phyloP scores from a whole-genome alignment of 2,797 vertebrate genomes.

The Sardinella longiceps region DNA sequence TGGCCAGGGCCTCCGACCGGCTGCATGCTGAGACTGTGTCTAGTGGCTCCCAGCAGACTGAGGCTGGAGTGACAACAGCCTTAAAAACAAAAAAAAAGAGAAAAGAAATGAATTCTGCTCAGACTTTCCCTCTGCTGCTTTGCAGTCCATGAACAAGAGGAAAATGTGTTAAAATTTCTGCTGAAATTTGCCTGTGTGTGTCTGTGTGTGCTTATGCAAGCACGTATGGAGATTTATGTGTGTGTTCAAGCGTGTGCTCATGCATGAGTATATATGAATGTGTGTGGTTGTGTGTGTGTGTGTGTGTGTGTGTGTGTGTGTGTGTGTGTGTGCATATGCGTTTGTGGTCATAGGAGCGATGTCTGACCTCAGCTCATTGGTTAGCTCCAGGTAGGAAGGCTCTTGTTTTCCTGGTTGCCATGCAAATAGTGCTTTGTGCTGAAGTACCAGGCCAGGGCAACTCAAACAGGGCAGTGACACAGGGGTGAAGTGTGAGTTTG shows the following conservation, averaged over 20 bases:
- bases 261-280: conserved; percentile 8
- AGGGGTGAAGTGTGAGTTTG: conserved; percentile 4
- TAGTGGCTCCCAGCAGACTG: background rate
- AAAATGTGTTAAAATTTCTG: background rate
- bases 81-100: background rate
- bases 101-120: background rate
- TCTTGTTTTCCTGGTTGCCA: conserved; percentile 30
- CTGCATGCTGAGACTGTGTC: background rate
- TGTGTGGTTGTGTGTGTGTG: background rate
- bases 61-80: background rate
- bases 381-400: background rate
- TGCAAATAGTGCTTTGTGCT: conserved; percentile 16
- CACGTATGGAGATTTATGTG: background rate
- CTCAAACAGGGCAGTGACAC: conserved; percentile 15
- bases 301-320: conserved; percentile 7
- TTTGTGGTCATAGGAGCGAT: background rate
- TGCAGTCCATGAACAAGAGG: background rate
- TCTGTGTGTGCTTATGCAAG: conserved; percentile 2
- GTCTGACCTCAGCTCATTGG: background rate
- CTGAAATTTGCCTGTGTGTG: conserved; percentile 11
- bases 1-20: background rate
- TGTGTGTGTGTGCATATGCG: background rate
- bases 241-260: conserved; percentile 6
- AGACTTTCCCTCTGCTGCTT: background rate
- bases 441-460: background rate